These are phyloP conservation scores for Trematocara macrostoma DNA, from an alignment of 2,113 vertebrate species.

Conservation along the genomic window DNA sequence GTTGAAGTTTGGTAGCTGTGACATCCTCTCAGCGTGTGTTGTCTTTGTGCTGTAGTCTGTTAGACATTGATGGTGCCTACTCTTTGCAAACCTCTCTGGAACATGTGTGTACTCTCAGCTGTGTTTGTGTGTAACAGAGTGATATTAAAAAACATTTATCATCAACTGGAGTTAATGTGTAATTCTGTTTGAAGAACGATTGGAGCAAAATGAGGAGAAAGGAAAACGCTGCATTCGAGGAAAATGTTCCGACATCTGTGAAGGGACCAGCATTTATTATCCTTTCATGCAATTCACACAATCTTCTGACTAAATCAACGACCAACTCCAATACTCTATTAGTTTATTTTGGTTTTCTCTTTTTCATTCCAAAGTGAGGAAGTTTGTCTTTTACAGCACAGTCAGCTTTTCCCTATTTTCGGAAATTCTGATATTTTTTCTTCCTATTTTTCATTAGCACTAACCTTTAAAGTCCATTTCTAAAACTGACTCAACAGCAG, in stretches of 20 bases:
- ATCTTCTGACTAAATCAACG: neutral
- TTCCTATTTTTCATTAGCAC: neutral
- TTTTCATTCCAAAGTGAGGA: neutral
- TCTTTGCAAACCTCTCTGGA: conserved; percentile 4
- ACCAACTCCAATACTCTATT: neutral
- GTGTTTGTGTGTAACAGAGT: neutral
- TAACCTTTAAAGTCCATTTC: neutral
- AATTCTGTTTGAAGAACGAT: neutral
- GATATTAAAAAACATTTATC: neutral
- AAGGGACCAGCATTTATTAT: neutral
- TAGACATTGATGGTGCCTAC: neutral
- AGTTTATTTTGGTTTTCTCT: neutral
- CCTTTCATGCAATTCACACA: neutral
- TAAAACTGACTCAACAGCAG: neutral
- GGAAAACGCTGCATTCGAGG: neutral
- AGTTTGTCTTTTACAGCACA: neutral
- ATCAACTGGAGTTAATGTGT: neutral
- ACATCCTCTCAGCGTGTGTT: conserved; percentile 34
- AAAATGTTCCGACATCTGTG: neutral
- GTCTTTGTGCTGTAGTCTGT: neutral
- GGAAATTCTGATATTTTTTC: neutral
- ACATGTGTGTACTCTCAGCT: neutral
- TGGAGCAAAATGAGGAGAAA: neutral
- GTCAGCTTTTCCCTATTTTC: neutral
- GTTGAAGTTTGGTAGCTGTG: neutral